Percentiles rank a stretch among this genome's conserved stretches.
phyloP scores from a whole-genome alignment of 2,888 invertebrate genomes.

The Nymphalis c-album region DNA sequence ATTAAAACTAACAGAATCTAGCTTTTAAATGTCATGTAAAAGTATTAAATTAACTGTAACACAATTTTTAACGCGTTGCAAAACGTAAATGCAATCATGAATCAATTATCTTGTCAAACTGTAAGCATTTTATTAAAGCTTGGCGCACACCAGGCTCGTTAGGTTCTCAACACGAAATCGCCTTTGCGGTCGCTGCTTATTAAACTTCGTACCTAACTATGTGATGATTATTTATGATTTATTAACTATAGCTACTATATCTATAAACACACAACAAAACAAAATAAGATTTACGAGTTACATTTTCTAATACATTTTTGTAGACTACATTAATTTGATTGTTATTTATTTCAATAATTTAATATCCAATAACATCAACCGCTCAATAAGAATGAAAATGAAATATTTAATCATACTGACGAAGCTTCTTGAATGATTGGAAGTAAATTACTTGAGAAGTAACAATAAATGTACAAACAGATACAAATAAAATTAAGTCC shows the following conservation, averaged over 20 bases:
- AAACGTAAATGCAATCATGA: slow-evolving; percentile 30
- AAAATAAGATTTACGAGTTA: no score
- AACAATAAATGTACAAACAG: slow-evolving; percentile 9
- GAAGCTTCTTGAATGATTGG: no score
- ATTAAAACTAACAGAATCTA: background rate
- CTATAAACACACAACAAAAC: no score
- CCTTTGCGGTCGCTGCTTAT: slow-evolving; percentile 62
- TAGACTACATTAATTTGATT: background rate
- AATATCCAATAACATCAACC: no score
- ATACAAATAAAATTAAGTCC: slow-evolving; percentile 44
- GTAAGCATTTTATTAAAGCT: slow-evolving; percentile 38
- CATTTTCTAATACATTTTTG: no score
- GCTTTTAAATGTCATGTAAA: slow-evolving; percentile 17
- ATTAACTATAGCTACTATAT: no score
- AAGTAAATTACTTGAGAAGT: background rate
- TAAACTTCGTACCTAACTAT: no score
- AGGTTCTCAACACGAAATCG: slow-evolving; percentile 52
- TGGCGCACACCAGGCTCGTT: slow-evolving; percentile 44
- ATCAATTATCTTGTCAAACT: slow-evolving; percentile 38
- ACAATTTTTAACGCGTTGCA: slow-evolving; percentile 25
- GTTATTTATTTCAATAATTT: background rate
- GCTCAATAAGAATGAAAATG: no score
- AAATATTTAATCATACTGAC: no score
- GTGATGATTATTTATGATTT: slow-evolving; percentile 24
- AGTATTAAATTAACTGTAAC: slow-evolving; percentile 24